Conservation (phyloP, 2,113 vertebrate genomes). For the Lethenteron camtschaticum region DNA sequence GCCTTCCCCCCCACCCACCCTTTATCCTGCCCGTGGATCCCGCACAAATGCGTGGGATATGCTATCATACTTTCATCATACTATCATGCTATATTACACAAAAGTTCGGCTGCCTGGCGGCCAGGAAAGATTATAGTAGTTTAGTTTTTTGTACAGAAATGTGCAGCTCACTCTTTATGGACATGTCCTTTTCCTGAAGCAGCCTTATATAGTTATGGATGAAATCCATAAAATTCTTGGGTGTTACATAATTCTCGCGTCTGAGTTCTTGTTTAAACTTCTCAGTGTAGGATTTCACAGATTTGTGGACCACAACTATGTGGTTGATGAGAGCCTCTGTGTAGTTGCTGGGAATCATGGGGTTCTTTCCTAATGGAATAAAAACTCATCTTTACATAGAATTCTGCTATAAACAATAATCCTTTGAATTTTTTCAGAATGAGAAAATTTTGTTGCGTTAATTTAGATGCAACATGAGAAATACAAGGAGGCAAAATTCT, state of each 20-base stretch:
- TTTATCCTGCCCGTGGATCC: too few relatives aligned
- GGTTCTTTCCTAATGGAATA: slow-evolving; percentile 26
- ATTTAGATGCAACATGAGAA: too few relatives aligned
- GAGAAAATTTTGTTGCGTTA: too few relatives aligned
- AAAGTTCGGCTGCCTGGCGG: too few relatives aligned
- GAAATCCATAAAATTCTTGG: slow-evolving; percentile 86
- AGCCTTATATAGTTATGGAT: slow-evolving; percentile 48
- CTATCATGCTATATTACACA: too few relatives aligned
- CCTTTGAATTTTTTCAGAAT: too few relatives aligned
- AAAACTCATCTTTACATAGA: background rate
- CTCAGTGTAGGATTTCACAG: slow-evolving; percentile 47
- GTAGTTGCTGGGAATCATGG: slow-evolving; percentile 29
- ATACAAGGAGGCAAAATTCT: too few relatives aligned
- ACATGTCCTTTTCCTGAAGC: slow-evolving; percentile 52
- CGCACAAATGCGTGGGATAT: too few relatives aligned
- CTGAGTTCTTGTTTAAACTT: slow-evolving; percentile 57
- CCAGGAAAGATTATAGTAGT: too few relatives aligned
- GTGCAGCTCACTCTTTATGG: slow-evolving; percentile 38
- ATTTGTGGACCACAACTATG: slow-evolving; percentile 56
- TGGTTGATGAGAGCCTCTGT: slow-evolving; percentile 34
- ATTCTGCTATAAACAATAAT: background rate
- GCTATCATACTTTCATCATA: too few relatives aligned
- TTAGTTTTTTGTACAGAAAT: too few relatives aligned
- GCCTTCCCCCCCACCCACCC: too few relatives aligned
- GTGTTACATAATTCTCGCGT: slow-evolving; percentile 63